Conservation (phyloP, 2,888 invertebrate species). For the Bugulina stolonifera region DNA sequence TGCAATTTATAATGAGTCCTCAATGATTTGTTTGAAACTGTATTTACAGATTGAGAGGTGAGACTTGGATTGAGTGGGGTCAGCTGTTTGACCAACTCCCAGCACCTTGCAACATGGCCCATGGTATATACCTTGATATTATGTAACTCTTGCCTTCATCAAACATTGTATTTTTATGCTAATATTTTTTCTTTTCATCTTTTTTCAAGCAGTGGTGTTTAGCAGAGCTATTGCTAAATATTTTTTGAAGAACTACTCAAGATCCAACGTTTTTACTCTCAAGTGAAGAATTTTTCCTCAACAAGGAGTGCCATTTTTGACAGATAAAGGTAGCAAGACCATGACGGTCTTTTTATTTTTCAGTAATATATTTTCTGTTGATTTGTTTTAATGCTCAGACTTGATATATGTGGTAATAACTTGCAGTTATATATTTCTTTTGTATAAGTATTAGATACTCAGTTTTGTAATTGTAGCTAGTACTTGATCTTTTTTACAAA, state of each 20-base stretch:
- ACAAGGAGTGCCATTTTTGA: neutral
- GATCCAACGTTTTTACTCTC: slow-evolving; percentile 19
- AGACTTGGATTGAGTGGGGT: neutral
- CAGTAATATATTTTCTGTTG: neutral
- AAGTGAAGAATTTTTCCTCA: neutral
- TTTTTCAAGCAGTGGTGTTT: neutral
- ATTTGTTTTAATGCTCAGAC: neutral
- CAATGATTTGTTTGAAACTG: too few species aligned
- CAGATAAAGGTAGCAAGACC: slow-evolving; percentile 20
- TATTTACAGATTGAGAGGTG: neutral
- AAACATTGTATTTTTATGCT: neutral
- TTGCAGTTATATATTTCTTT: too few species aligned
- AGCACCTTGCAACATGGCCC: neutral
- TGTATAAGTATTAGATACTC: too few species aligned
- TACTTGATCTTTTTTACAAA: too few species aligned
- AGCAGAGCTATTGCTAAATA: slow-evolving; percentile 6
- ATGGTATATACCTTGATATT: neutral
- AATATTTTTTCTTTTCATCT: slow-evolving; percentile 13
- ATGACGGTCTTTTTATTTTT: slow-evolving; percentile 20
- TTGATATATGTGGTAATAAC: too few species aligned
- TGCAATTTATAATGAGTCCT: too few species aligned
- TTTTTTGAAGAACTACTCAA: slow-evolving; percentile 19
- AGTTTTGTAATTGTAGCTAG: too few species aligned
- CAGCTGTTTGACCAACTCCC: neutral
- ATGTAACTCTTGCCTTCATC: neutral